phyloP scores from a whole-genome alignment of 1,140 invertebrate genomes.

The Lordiphosa collinella region DNA sequence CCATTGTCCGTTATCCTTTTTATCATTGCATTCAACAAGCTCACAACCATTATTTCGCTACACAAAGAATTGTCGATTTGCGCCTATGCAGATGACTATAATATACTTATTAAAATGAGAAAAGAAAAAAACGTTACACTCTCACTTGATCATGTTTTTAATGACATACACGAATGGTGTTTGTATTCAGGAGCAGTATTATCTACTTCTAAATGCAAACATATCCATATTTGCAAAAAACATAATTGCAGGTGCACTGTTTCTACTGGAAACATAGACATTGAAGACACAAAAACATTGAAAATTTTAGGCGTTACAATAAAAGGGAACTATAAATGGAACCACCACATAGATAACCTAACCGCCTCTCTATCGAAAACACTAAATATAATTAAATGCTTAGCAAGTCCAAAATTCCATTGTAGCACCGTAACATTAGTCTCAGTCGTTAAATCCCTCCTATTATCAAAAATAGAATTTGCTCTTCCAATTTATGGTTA shows the following conservation, averaged over 20 bases:
- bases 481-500: slow-evolving; percentile 2
- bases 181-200: not conserved
- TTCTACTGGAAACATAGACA: not conserved
- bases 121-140: slow-evolving; percentile 2
- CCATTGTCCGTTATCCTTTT: not conserved
- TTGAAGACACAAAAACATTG: not conserved
- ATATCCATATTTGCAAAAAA: slow-evolving; percentile 19
- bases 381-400: not conserved
- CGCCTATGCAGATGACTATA: no score
- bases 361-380: slow-evolving; percentile 1
- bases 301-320: slow-evolving; percentile 14
- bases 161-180: slow-evolving; percentile 9
- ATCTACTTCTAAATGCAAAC: slow-evolving; percentile 16
- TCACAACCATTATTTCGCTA: slow-evolving; percentile 5
- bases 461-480: slow-evolving; percentile 14
- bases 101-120: not conserved
- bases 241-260: not conserved
- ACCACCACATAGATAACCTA: slow-evolving; percentile 6
- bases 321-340: slow-evolving; percentile 13
- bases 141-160: slow-evolving; percentile 3
- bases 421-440: no score
- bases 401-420: no score
- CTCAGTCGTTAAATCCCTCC: not conserved
- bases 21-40: slow-evolving; percentile 12
- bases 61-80: no score